Evolutionary conservation across 2,888 invertebrate species (phyloP), one percentile per base, ranked within the genome.

Genomic region (Chloroclysta siterata): DNA sequence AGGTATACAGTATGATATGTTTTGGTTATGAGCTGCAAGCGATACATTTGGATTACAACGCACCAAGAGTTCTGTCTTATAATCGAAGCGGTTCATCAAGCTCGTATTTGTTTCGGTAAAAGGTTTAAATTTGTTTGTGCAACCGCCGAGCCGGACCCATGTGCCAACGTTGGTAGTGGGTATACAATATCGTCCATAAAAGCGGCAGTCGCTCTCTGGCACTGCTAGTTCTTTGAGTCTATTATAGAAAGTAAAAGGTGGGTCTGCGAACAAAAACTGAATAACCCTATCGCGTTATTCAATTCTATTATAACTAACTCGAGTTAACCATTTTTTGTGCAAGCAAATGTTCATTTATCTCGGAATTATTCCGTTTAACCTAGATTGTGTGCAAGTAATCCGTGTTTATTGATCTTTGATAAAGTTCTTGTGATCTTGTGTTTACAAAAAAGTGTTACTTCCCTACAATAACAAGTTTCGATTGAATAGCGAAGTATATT

Each of bases 241-340:
- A 82, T 82, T 83, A 87, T 81, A 84, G 78, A 88, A 85, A 89
- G 87, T 87, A 87, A 90, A 90, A 91, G 91, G 91, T 91, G 88
- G 88, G 89, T 90, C 83, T 86, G 84, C 81, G 11, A 11, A n/a
- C 10, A 10, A 46, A 83, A 83, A 84, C 82, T 76, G 70, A 72
- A 48, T 46, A 22, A 60, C 60, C 46, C 17, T 28, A 72, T 78
- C 75, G 82, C 84, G 82, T 74, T 75, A 72, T 71, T 74, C 72
- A 71, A 71, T 2, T 14, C 11, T 33, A 11, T 14, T 14, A 47
- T 6, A 46, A 8, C 2, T 5, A 48, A 28, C 51, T 51, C 8
- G 33, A 29, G 28, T 29, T 29, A 46, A 46, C 8, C 46, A 15
- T 15, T 29, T n/a, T 50, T 50, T 29, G 29, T 50, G 14, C 8